These are phyloP conservation scores for Athalia rosae DNA, from an alignment of 2,888 invertebrate genomes.

Conservation along the genomic window DNA sequence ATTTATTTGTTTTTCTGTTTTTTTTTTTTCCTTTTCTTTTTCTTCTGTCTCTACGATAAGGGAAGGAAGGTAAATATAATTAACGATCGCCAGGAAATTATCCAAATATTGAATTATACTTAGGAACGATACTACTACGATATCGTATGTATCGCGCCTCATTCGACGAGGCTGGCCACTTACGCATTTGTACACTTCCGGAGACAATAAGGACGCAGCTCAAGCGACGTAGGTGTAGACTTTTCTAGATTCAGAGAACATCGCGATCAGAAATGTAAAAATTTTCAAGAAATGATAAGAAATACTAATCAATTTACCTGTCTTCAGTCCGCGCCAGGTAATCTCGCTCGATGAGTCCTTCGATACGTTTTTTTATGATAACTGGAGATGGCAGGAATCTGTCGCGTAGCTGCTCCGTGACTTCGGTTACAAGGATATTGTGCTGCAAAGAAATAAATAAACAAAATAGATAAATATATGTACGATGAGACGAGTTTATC, in stretches of 20 bases:
- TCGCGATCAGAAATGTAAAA: background rate
- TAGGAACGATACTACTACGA: constrained; percentile 25
- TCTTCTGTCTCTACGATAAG: constrained; percentile 11
- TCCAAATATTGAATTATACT: constrained; percentile 25
- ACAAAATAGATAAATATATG: constrained; percentile 7
- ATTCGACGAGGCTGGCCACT: constrained; percentile 51
- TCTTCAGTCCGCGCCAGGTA: constrained; percentile 99
- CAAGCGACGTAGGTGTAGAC: constrained; percentile 97
- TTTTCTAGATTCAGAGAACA: constrained; percentile 77
- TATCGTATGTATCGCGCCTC: constrained; percentile 11
- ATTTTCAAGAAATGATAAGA: background rate
- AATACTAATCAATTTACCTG: constrained; percentile 74
- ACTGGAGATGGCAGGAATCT: constrained; percentile 98
- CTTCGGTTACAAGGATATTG: constrained; percentile 96
- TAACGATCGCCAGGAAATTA: constrained; percentile 21
- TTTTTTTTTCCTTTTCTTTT: background rate
- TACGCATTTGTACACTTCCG: constrained; percentile 70
- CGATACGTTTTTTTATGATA: constrained; percentile 99
- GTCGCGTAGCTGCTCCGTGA: constrained; percentile 96
- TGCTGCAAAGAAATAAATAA: constrained; percentile 77
- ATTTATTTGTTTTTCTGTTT: background rate
- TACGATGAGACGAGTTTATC: background rate
- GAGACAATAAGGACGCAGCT: constrained; percentile 66
- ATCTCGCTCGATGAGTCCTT: constrained; percentile 99
- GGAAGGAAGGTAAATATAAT: constrained; percentile 27